Percentiles rank a stretch among this genome's conserved stretches.
phyloP scores from a whole-genome alignment of 2,113 vertebrate genomes.

The Chionis minor region DNA sequence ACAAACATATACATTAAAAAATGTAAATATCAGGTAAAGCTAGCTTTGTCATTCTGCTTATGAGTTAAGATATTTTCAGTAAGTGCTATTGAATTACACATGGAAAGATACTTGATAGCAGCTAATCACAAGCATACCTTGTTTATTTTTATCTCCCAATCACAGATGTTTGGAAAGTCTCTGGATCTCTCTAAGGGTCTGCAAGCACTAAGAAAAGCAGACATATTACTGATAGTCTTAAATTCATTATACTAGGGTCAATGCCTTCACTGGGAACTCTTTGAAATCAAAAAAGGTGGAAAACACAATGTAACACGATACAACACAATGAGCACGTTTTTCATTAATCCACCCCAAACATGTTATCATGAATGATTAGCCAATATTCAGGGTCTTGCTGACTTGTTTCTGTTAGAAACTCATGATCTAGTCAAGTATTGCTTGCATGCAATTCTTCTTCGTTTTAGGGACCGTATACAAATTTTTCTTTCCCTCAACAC shows the following conservation, averaged over 20 bases:
- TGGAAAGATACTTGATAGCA: neutral
- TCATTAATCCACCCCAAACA: neutral
- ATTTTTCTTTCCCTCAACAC: neutral
- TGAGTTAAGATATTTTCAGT: neutral
- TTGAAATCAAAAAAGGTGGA: neutral
- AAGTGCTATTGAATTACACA: neutral
- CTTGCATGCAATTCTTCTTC: neutral
- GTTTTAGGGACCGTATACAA: neutral
- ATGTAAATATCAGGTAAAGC: neutral
- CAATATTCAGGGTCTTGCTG: neutral
- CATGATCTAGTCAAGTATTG: neutral
- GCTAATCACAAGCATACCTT: neutral
- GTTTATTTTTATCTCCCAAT: neutral
- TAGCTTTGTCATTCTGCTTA: neutral
- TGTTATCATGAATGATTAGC: neutral
- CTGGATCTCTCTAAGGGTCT: neutral
- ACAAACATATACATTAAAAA: neutral
- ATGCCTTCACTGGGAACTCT: neutral
- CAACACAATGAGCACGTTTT: neutral
- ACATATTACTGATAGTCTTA: neutral
- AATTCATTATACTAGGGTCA: neutral
- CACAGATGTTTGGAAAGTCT: neutral
- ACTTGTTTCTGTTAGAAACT: neutral
- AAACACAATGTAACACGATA: neutral
- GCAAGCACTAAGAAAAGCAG: neutral